A percentile compares a stretch with the other conserved stretches of the same genome.
Evolutionary conservation across 1,140 invertebrate genomes (phyloP).

Genomic region (Plectrocnemia conspersa): DNA sequence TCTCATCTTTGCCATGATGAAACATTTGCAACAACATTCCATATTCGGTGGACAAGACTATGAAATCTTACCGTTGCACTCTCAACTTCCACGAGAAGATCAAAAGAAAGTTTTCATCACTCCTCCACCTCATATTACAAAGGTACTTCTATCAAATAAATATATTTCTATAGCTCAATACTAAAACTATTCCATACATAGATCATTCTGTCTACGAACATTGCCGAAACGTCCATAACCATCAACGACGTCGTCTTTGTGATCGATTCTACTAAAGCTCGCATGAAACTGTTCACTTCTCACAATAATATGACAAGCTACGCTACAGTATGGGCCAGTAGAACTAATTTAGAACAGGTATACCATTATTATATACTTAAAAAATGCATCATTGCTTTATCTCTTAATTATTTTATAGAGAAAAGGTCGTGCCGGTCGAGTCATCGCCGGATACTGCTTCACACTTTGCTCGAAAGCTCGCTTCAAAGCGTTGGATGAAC

Average conservation of each 20-base stretch:
- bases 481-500: slow-evolving; percentile 75
- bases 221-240: slow-evolving; percentile 92
- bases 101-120: slow-evolving; percentile 82
- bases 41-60: slow-evolving; percentile 68
- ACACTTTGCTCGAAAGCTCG: slow-evolving; percentile 77
- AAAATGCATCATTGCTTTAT: background rate
- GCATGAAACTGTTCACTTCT: slow-evolving; percentile 92
- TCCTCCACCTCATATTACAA: slow-evolving; percentile 66
- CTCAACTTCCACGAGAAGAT: slow-evolving; percentile 85
- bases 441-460: slow-evolving; percentile 82
- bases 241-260: slow-evolving; percentile 97
- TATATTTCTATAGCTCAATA: background rate
- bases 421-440: slow-evolving; percentile 85
- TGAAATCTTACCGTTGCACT: slow-evolving; percentile 79
- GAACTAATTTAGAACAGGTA: slow-evolving; percentile 83
- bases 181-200: slow-evolving; percentile 44
- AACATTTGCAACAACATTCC: slow-evolving; percentile 72
- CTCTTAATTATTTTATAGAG: slow-evolving; percentile 51
- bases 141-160: slow-evolving; percentile 44
- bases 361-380: slow-evolving; percentile 1
- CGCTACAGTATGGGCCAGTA: slow-evolving; percentile 88
- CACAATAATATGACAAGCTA: slow-evolving; percentile 96
- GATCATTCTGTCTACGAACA: slow-evolving; percentile 87
- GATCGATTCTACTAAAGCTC: slow-evolving; percentile 91
- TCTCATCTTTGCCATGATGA: slow-evolving; percentile 87